Evolutionary conservation across 2,113 vertebrate species (phyloP).

Genomic region (Plectropomus leopardus): DNA sequence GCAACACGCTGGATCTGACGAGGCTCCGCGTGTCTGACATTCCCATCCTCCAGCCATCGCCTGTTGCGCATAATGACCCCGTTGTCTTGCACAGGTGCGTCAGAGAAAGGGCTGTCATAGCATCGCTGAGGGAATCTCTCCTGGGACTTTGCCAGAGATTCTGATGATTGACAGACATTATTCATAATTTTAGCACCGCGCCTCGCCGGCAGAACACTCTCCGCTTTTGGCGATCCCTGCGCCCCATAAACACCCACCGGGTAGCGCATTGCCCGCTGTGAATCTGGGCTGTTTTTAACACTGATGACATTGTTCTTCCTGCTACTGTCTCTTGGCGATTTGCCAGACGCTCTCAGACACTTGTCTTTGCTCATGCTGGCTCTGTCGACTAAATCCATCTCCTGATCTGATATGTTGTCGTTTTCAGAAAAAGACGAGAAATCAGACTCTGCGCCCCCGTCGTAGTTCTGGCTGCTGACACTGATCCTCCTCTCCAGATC

Average conservation of each 20-base stretch:
- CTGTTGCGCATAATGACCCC: conserved; percentile 83
- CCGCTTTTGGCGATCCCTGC: conserved; percentile 77
- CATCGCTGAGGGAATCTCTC: conserved; percentile 76
- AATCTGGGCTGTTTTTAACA: conserved; percentile 84
- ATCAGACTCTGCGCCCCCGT: conserved; percentile 87
- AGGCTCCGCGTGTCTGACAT: conserved; percentile 73
- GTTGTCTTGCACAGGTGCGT: conserved; percentile 83
- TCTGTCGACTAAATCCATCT: conserved; percentile 80
- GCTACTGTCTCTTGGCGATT: conserved; percentile 66
- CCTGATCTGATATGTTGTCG: conserved; percentile 86
- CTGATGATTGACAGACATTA: conserved; percentile 76
- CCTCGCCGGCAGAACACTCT: conserved; percentile 63
- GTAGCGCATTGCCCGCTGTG: conserved; percentile 74
- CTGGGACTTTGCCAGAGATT: conserved; percentile 74
- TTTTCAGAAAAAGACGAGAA: conserved; percentile 92
- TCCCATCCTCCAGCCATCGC: conserved; percentile 80
- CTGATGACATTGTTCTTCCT: conserved; percentile 77
- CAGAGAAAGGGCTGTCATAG: conserved; percentile 67
- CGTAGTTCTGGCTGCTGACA: conserved; percentile 77
- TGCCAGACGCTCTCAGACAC: conserved; percentile 65
- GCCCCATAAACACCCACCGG: conserved; percentile 71
- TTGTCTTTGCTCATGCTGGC: conserved; percentile 71
- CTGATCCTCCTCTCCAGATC: conserved; percentile 84
- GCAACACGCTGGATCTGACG: conserved; percentile 70
- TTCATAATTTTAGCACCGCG: conserved; percentile 76